phyloP scores from a whole-genome alignment of 2,797 vertebrate species.

The Siniperca scherzeri region DNA sequence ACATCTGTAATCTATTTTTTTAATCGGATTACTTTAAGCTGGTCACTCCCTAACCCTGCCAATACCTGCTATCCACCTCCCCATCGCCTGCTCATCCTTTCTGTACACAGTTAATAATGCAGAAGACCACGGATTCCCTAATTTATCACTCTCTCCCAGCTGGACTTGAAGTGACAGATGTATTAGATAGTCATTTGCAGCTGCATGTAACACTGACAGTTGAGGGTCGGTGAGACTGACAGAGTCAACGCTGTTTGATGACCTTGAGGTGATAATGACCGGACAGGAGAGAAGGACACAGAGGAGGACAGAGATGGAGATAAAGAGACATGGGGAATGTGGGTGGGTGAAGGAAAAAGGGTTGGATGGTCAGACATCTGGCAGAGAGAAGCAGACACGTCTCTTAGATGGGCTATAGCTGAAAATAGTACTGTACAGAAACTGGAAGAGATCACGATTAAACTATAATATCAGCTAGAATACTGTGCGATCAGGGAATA shows the following conservation, averaged over 20 bases:
- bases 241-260: conserved; percentile 77
- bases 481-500: background rate
- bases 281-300: conserved; percentile 71
- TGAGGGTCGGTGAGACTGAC: conserved; percentile 66
- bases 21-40: conserved; percentile 69
- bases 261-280: conserved; percentile 77
- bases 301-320: conserved; percentile 66
- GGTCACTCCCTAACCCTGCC: conserved; percentile 47
- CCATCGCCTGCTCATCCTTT: conserved; percentile 54
- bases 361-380: conserved; percentile 36
- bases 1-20: conserved; percentile 65
- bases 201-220: conserved; percentile 59
- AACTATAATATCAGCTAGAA: background rate
- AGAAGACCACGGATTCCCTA: conserved; percentile 45
- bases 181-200: conserved; percentile 78
- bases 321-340: conserved; percentile 60
- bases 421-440: conserved; percentile 1
- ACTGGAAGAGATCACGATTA: conserved; percentile 6
- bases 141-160: conserved; percentile 76
- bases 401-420: background rate
- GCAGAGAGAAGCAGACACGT: conserved; percentile 16
- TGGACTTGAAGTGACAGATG: conserved; percentile 80
- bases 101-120: conserved; percentile 68
- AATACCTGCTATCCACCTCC: conserved; percentile 53
- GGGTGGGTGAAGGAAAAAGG: conserved; percentile 40